A percentile compares a stretch with the other conserved stretches of the same genome.
Evolutionary conservation across 2,888 invertebrate species (phyloP).

Genomic region (Microplitis deprimator): DNA sequence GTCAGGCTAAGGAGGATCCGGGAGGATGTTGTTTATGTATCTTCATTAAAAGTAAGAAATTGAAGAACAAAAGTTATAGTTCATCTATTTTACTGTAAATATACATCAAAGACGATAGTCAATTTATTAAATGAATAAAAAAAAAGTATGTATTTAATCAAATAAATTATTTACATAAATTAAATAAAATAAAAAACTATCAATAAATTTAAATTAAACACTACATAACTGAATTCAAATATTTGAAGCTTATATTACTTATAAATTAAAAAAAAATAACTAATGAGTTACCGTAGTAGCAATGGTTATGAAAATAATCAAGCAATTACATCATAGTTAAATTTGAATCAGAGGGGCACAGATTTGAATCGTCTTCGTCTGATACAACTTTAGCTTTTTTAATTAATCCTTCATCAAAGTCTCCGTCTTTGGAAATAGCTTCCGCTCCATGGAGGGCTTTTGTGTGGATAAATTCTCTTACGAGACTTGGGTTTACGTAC

Average conservation of each 20-base stretch:
- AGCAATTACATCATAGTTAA: slow-evolving; percentile 1
- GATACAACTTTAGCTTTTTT: slow-evolving; percentile 70
- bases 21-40: too few relatives aligned
- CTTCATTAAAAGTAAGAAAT: too few relatives aligned
- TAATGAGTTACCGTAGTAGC: background rate
- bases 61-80: too few relatives aligned
- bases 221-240: too few relatives aligned
- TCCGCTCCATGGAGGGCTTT: slow-evolving; percentile 78
- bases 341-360: slow-evolving; percentile 68
- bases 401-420: slow-evolving; percentile 72
- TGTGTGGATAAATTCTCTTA: slow-evolving; percentile 77
- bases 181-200: too few relatives aligned
- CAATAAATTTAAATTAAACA: too few relatives aligned
- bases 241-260: background rate
- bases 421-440: slow-evolving; percentile 70
- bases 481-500: slow-evolving; percentile 75
- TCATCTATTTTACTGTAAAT: too few relatives aligned
- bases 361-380: slow-evolving; percentile 68
- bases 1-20: too few relatives aligned
- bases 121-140: too few relatives aligned
- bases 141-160: too few relatives aligned
- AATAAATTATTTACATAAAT: too few relatives aligned
- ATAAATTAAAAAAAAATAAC: background rate
- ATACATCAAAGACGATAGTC: too few relatives aligned
- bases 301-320: background rate